Percentiles rank a stretch among this genome's conserved stretches.
Evolutionary conservation across 2,113 vertebrate species (phyloP).

Genomic region (Pogonocichla stellata): DNA sequence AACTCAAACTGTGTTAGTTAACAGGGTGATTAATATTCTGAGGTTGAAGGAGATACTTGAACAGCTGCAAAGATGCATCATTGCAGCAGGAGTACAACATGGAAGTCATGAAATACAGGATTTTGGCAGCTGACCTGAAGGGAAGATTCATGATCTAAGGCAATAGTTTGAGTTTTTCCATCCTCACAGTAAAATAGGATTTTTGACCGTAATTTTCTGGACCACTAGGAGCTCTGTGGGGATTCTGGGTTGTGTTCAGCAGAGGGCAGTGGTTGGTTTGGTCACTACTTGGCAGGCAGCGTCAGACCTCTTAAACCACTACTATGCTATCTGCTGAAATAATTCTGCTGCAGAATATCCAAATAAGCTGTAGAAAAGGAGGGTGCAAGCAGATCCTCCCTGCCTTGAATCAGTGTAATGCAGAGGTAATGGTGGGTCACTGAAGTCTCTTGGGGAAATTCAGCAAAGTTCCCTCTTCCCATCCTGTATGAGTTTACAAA

Average conservation of each 20-base stretch:
- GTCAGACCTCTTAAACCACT: neutral
- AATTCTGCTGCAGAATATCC: neutral
- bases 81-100: neutral
- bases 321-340: neutral
- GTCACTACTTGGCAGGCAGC: neutral
- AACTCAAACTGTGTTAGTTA: neutral
- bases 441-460: neutral
- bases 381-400: neutral
- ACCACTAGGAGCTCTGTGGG: neutral
- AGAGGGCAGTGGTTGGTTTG: slow-evolving; percentile 65
- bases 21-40: neutral
- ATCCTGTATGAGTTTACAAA: neutral
- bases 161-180: neutral
- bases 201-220: neutral
- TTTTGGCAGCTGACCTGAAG: neutral
- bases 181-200: neutral
- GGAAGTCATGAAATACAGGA: neutral
- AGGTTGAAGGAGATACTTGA: neutral
- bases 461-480: neutral
- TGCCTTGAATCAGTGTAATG: neutral
- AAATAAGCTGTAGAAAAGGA: neutral
- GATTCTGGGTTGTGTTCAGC: neutral
- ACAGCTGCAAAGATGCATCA: neutral
- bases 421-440: neutral
- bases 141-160: neutral